Evolutionary conservation across 2,888 invertebrate species (phyloP), one percentile per base, ranked within the genome.

Genomic region (Iphiclides podalirius): DNA sequence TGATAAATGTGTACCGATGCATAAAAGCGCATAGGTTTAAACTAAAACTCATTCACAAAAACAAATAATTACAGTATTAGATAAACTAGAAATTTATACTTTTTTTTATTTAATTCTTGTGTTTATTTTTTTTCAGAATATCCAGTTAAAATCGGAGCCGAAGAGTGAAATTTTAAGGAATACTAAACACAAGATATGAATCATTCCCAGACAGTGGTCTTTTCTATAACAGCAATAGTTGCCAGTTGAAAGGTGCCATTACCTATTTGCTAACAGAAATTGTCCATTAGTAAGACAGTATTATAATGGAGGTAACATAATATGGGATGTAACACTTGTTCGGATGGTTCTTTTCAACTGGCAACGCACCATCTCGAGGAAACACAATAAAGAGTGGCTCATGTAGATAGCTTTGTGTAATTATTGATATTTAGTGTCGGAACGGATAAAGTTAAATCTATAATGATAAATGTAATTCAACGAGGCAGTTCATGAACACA

Each of bases 321-420:
- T 4, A 6, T 20, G 4, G 20, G 4, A 4, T 20, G 33, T 40
- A n/a, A 26, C n/a, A 14, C 20, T 4, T 11, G 20, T 16, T 35
- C 9, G 11, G 2, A 15, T 15, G 12, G 11, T 38, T 20, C 16
- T 40, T 45, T 47, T 54, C 47, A 49, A 56, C 55, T 63, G 60
- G 60, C 64, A 62, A 61, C 58, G 57, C 55, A 28, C 52, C 16
- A 39, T 33, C 13, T 33, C 23, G 20, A 38, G 59, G 60, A 66
- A 55, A 66, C 70, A 67, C 74, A 70, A 72, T 70, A 63, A 70
- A 68, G 72, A 74, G 76, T 76, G 83, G 85, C 86, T 87, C 88
- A 79, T 87, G 88, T 87, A 87, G 88, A 88, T 88, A 88, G 88
- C 87, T 87, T 86, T 77, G 84, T 86, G 83, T 86, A 82, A 86